These are phyloP conservation scores for Sipha maydis DNA, from an alignment of 2,888 invertebrate species.

Conservation along the genomic window DNA sequence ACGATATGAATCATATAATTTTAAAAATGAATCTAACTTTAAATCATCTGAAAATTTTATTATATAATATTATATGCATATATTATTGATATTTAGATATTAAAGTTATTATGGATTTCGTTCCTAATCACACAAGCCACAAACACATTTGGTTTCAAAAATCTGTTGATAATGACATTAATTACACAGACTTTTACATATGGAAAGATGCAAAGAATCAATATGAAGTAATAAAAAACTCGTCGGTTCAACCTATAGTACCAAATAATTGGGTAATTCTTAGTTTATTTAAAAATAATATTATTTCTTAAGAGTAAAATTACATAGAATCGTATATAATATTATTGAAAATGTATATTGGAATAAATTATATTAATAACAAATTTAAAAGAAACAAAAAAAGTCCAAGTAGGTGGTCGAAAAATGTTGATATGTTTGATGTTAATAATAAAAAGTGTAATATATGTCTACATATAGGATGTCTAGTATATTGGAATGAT, in stretches of 20 bases:
- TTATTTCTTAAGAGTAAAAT: no score
- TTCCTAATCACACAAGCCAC: slow-evolving; percentile 67
- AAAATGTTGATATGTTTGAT: no score
- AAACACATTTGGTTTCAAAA: slow-evolving; percentile 66
- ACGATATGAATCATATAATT: no score
- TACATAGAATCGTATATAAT: no score
- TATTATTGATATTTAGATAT: slow-evolving; percentile 64
- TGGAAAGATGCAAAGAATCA: slow-evolving; percentile 66
- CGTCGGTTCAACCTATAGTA: neutral
- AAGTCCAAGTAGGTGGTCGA: no score
- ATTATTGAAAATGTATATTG: no score
- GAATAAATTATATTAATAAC: no score
- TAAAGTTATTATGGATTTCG: slow-evolving; percentile 67
- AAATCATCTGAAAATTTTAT: neutral
- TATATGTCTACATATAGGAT: no score
- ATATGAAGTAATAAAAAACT: slow-evolving; percentile 53
- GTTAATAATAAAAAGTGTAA: no score
- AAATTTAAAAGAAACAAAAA: no score
- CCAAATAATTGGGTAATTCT: slow-evolving; percentile 56
- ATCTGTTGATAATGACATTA: slow-evolving; percentile 64
- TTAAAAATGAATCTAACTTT: slow-evolving; percentile 19
- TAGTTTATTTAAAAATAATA: no score
- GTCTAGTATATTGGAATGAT: no score
- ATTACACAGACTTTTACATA: slow-evolving; percentile 66
- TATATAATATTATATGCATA: neutral